Evolutionary conservation across 1,140 invertebrate genomes (phyloP), one percentile per base, ranked within the genome.

Genomic region (Asbolus verrucosus): DNA sequence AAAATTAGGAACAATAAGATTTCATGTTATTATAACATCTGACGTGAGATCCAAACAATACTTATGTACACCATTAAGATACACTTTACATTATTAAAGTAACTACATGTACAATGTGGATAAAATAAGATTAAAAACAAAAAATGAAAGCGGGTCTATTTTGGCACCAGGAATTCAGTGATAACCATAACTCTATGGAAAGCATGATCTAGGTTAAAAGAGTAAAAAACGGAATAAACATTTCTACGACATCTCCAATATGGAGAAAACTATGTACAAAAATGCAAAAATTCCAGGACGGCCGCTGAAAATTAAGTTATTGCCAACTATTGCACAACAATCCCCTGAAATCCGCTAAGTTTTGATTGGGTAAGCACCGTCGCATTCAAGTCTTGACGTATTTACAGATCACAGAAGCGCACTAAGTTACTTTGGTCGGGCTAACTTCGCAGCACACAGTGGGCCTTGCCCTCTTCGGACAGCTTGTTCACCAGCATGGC

Each of bases 401-500:
- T 43, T 13, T 30, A 65, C 38, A 43, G 41, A 65, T 65, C 62
- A 65, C 62, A 65, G 62, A 43, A 65, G 62, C 62, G 41, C 62
- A 50, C 41, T 46, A 65, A 46, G 41, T 30, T 39, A 62, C 24
- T 65, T 65, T 65, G 38, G 65, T 36, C 9, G 9, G 14, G 75
- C 78, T 80, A 81, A 74, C 79, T 81, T 15, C 73, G 83, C 16
- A 92, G 82, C 1, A 88, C 80, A 73, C 92, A 93, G 38, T 91
- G 89, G 15, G 90, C 87, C 30, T 82, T 87, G 1, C 85, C 86
- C 5, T 86, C 84, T 1, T 80, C 80, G 21, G 86, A 84, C 33
- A 90, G 82, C 39, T 84, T 83, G 6, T 84, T 80, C 1, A 89
- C 86, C 4, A 91, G 81, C 24, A 83, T 76, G 1, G 83, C 81